Evolutionary conservation across 2,888 invertebrate genomes (phyloP).

Genomic region (Heptascelio sp.): DNA sequence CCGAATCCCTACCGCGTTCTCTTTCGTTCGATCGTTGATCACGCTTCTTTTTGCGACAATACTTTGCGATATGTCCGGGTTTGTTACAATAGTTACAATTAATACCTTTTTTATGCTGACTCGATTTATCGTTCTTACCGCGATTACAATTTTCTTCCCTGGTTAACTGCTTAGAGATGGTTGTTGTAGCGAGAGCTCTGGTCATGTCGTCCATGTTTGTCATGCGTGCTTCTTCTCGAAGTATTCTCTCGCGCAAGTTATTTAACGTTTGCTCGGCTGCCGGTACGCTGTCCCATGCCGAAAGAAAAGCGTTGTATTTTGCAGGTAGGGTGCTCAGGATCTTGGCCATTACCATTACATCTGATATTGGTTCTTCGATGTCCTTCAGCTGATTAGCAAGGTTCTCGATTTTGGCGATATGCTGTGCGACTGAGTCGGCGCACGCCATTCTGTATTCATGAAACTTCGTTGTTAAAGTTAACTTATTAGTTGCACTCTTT

Average conservation of each 20-base stretch:
- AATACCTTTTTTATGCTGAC: not conserved
- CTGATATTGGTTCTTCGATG: conserved; percentile 17
- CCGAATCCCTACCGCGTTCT: not conserved
- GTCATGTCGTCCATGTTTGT: conserved; percentile 7
- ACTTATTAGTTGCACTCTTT: conserved; percentile 70
- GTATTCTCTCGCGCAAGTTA: conserved; percentile 33
- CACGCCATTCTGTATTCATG: conserved; percentile 31
- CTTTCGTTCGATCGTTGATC: not conserved
- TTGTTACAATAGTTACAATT: conserved; percentile 34
- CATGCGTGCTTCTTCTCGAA: conserved; percentile 43
- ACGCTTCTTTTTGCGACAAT: conserved; percentile 28
- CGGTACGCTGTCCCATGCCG: conserved; percentile 47
- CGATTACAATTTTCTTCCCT: not conserved
- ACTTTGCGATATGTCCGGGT: conserved; percentile 33
- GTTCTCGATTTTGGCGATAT: not conserved
- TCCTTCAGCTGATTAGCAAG: conserved; percentile 32
- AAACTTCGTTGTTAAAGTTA: conserved; percentile 30
- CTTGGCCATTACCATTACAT: conserved; percentile 44
- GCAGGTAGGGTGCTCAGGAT: conserved; percentile 31
- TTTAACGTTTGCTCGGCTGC: conserved; percentile 17
- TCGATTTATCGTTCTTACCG: not conserved
- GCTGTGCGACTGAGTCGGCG: conserved; percentile 19
- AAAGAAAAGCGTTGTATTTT: conserved; percentile 32
- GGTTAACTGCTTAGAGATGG: not conserved
- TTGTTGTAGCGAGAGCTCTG: conserved; percentile 8